Evolutionary conservation across 2,888 invertebrate species (phyloP).

Genomic region (Lasioglossum malachurum): DNA sequence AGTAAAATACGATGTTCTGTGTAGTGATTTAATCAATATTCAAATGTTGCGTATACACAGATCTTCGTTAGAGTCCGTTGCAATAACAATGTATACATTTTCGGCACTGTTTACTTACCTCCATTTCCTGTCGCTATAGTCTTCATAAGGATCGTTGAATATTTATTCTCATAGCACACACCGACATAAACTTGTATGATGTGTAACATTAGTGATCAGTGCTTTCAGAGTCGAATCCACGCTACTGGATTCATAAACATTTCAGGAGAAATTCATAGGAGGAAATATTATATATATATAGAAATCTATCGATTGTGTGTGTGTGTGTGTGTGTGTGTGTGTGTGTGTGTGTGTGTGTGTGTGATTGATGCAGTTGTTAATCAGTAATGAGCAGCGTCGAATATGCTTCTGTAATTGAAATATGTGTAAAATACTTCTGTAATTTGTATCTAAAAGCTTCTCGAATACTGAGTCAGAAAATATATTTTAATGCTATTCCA

Average conservation of each 20-base stretch:
- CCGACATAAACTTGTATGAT: background rate
- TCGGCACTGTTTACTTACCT: background rate
- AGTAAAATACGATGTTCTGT: background rate
- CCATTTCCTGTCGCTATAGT: background rate
- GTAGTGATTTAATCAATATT: background rate
- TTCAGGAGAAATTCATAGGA: too few species aligned
- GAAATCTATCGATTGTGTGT: too few species aligned
- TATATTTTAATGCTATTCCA: too few species aligned
- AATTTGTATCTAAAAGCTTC: too few species aligned
- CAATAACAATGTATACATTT: constrained; percentile 4
- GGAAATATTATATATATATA: too few species aligned
- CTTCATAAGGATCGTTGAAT: background rate
- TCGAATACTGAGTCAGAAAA: too few species aligned
- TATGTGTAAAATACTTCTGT: too few species aligned
- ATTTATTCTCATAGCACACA: background rate
- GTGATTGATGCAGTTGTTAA: too few species aligned
- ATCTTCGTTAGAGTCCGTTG: constrained; percentile 8
- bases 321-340: too few species aligned
- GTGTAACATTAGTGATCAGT: background rate
- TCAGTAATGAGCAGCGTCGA: too few species aligned
- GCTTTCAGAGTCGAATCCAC: background rate
- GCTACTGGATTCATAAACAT: background rate
- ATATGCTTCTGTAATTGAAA: too few species aligned
- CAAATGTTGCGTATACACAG: background rate
- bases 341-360: too few species aligned